Percentiles rank a stretch among this genome's conserved stretches.
These are phyloP conservation scores for Callipepla californica DNA, from an alignment of 2,113 vertebrate species.

Conservation along the genomic window DNA sequence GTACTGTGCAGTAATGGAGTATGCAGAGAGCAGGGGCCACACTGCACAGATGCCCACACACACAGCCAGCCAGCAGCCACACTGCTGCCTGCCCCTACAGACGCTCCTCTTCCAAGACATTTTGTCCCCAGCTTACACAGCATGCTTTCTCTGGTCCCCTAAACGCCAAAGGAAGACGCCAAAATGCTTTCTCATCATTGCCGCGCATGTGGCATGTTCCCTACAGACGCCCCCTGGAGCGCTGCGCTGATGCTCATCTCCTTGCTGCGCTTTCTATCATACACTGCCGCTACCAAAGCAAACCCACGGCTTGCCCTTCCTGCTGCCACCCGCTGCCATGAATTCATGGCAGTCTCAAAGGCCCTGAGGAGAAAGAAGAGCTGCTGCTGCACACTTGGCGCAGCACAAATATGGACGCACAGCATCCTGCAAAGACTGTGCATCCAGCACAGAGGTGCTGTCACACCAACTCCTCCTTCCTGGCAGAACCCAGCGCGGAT, in stretches of 20 bases:
- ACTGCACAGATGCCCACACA: too few relatives aligned
- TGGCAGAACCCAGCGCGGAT: not conserved
- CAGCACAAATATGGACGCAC: not conserved
- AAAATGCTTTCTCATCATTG: not conserved
- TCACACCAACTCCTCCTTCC: too few relatives aligned
- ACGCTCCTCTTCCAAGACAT: not conserved
- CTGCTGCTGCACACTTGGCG: fast-evolving
- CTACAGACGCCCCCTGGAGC: fast-evolving
- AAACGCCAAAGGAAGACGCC: not conserved
- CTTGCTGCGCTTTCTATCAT: not conserved
- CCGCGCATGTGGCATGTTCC: fast-evolving
- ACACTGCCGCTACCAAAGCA: not conserved
- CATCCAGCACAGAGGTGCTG: not conserved
- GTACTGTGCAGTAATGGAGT: not conserved
- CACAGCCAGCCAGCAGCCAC: too few relatives aligned
- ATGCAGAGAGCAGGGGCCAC: too few relatives aligned
- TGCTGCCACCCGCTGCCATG: not conserved
- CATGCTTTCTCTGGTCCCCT: not conserved
- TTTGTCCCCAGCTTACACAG: not conserved
- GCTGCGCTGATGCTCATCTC: not conserved
- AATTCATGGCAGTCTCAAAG: not conserved
- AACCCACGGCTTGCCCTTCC: not conserved
- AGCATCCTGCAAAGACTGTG: not conserved
- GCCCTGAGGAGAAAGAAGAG: not conserved
- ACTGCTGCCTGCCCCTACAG: too few relatives aligned